Conservation (phyloP, 1,140 invertebrate genomes). For the Brachionus calyciflorus region DNA sequence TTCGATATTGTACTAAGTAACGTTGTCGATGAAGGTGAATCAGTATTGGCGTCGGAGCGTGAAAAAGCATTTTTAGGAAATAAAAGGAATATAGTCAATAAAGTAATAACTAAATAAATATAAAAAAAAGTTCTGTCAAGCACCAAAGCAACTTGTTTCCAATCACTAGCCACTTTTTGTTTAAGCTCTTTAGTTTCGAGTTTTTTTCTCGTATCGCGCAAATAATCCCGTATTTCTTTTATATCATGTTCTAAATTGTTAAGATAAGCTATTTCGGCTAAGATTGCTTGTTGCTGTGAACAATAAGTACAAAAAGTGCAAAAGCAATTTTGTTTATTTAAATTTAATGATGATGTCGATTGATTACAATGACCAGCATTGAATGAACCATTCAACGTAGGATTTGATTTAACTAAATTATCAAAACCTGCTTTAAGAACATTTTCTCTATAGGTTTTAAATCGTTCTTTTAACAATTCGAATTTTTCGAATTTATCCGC, state of each 20-base stretch:
- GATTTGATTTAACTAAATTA: slow-evolving; percentile 43
- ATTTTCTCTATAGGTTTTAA: slow-evolving; percentile 36
- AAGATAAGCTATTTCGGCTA: slow-evolving; percentile 33
- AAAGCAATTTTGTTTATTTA: slow-evolving; percentile 7
- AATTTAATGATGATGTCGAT: not conserved
- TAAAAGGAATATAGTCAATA: slow-evolving; percentile 57
- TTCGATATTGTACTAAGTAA: not conserved
- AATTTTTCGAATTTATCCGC: slow-evolving; percentile 47
- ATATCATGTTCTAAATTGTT: slow-evolving; percentile 46
- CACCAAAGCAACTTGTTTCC: slow-evolving; percentile 57
- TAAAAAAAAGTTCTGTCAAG: slow-evolving; percentile 59
- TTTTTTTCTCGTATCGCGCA: slow-evolving; percentile 40
- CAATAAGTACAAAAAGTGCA: slow-evolving; percentile 30
- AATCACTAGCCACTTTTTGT: slow-evolving; percentile 52
- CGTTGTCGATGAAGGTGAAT: not conserved
- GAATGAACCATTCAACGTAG: slow-evolving; percentile 14
- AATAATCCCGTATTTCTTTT: slow-evolving; percentile 46
- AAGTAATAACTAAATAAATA: slow-evolving; percentile 63
- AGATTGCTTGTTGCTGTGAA: slow-evolving; percentile 37
- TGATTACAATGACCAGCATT: slow-evolving; percentile 17
- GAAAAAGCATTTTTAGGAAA: slow-evolving; percentile 50
- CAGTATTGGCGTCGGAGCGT: not conserved
- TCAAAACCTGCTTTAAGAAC: slow-evolving; percentile 42
- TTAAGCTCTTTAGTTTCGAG: slow-evolving; percentile 40
- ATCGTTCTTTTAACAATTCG: slow-evolving; percentile 45